Percentiles rank a stretch among this genome's conserved stretches.
Evolutionary conservation across 2,113 vertebrate species (phyloP).

Genomic region (Psittacula cyanocephala): DNA sequence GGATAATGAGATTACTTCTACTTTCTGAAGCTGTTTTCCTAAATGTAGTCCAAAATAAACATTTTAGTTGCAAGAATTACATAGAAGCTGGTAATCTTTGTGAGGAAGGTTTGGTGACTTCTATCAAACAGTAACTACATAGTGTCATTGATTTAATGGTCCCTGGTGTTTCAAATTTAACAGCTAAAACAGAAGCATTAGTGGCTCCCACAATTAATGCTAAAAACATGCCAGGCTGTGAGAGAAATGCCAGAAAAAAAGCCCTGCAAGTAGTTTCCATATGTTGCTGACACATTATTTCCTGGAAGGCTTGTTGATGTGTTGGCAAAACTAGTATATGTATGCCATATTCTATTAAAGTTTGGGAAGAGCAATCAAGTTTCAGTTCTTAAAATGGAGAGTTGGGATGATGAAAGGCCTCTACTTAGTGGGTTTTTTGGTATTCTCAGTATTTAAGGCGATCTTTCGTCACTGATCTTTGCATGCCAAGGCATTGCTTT

Average conservation of each 20-base stretch:
- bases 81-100: not conserved
- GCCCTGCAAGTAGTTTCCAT: not conserved
- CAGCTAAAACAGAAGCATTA: not conserved
- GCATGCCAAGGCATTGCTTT: not conserved
- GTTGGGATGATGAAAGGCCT: not conserved
- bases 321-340: not conserved
- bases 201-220: not conserved
- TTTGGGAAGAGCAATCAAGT: not conserved
- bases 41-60: not conserved
- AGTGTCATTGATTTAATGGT: not conserved
- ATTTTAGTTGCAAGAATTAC: not conserved
- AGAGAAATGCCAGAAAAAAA: not conserved
- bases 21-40: not conserved
- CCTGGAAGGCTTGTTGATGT: not conserved
- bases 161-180: not conserved
- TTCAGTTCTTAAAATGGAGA: not conserved
- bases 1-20: not conserved
- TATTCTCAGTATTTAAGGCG: not conserved
- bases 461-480: not conserved
- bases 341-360: not conserved
- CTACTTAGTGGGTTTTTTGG: not conserved
- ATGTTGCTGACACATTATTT: slow-evolving; percentile 17
- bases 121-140: not conserved
- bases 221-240: not conserved
- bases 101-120: not conserved